Percentiles rank a stretch among this genome's conserved stretches.
Evolutionary conservation across 2,113 vertebrate genomes (phyloP).

Genomic region (Carlito syrichta): DNA sequence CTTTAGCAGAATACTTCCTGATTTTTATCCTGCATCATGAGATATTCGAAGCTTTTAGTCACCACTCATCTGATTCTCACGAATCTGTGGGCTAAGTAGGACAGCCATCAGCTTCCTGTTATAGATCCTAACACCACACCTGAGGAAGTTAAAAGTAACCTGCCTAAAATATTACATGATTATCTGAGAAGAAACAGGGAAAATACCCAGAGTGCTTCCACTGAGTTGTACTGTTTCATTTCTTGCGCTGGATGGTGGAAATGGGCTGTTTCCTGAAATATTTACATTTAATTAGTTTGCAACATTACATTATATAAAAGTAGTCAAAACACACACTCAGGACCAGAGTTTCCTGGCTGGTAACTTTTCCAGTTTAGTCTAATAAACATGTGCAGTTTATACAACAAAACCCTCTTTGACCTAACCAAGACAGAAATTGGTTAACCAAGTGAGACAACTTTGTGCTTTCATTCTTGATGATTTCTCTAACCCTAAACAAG

Average conservation of each 20-base stretch:
- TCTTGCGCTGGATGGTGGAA: background rate
- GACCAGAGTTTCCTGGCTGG: background rate
- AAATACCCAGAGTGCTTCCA: background rate
- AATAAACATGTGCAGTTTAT: background rate
- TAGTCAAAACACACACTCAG: background rate
- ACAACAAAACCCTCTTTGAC: background rate
- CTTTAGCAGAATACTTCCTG: background rate
- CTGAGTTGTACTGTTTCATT: background rate
- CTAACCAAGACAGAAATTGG: background rate
- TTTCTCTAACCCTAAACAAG: background rate
- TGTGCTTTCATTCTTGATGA: background rate
- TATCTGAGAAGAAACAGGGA: background rate
- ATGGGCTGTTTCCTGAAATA: background rate
- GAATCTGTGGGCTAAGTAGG: background rate
- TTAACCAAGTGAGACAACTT: background rate
- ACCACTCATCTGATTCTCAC: background rate
- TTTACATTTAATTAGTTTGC: background rate
- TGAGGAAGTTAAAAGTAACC: background rate
- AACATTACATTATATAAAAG: background rate
- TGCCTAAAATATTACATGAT: slow-evolving; percentile 9
- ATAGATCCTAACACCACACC: background rate
- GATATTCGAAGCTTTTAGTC: background rate
- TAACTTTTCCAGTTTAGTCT: background rate
- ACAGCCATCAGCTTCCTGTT: background rate
- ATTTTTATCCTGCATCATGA: background rate